phyloP scores from a whole-genome alignment of 92 coral and sea anemone genomes.

The Porites rus region DNA sequence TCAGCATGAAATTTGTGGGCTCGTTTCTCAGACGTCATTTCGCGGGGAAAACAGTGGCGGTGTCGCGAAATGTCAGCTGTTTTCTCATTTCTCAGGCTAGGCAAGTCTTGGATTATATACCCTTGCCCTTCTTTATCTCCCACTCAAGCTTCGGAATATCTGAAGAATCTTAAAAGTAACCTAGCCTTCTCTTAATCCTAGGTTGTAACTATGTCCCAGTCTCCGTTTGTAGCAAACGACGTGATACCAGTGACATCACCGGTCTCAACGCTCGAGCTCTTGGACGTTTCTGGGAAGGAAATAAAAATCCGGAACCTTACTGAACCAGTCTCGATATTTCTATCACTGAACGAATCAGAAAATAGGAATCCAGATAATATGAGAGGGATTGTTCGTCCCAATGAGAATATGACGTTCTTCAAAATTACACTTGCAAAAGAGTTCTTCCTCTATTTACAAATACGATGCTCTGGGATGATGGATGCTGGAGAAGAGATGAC shows the following conservation, averaged over 20 bases:
- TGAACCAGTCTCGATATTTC: slow-evolving; percentile 77
- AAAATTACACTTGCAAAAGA: slow-evolving; percentile 30
- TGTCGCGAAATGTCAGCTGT: too few species aligned
- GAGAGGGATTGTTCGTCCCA: slow-evolving; percentile 25
- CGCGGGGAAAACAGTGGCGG: too few species aligned
- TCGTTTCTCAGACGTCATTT: too few species aligned
- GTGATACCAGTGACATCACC: slow-evolving; percentile 39
- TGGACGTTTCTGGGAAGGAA: slow-evolving; percentile 63
- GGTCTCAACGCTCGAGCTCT: slow-evolving; percentile 75
- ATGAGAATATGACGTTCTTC: slow-evolving; percentile 36
- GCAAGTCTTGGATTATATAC: too few species aligned
- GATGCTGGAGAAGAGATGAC: slow-evolving; percentile 21
- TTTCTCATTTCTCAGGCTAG: too few species aligned
- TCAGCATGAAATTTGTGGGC: too few species aligned
- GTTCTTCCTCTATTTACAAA: slow-evolving; percentile 29
- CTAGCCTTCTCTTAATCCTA: slow-evolving; percentile 12
- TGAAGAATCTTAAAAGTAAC: not conserved
- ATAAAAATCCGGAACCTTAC: slow-evolving; percentile 65
- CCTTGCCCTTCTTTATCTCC: not conserved
- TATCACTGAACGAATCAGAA: slow-evolving; percentile 51
- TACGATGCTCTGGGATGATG: slow-evolving; percentile 42
- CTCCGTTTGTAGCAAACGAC: slow-evolving; percentile 62
- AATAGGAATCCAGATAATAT: slow-evolving; percentile 22
- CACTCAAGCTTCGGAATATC: too few species aligned
- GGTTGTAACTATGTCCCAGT: slow-evolving; percentile 69